These are phyloP conservation scores for Caprella mutica DNA, from an alignment of 2,888 invertebrate species.

Conservation along the genomic window DNA sequence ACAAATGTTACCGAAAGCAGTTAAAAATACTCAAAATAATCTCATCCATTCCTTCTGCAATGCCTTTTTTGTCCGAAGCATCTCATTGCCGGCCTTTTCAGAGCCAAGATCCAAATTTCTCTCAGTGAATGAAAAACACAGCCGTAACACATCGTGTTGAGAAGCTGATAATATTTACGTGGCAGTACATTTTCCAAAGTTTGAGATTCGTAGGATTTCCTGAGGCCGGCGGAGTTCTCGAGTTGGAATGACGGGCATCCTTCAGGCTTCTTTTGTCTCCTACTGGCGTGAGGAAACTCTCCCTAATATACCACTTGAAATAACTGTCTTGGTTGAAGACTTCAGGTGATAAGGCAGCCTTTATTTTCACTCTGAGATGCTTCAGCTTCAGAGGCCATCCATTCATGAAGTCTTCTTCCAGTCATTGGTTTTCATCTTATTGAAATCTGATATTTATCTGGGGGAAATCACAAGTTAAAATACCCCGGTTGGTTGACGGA, in stretches of 20 bases:
- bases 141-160: constrained; percentile 12
- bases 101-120: too few relatives aligned
- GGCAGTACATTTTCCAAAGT: constrained; percentile 10
- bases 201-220: constrained; percentile 12
- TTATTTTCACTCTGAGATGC: constrained; percentile 10
- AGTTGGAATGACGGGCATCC: constrained; percentile 9
- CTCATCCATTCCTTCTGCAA: constrained; percentile 12
- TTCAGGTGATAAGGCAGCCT: constrained; percentile 12
- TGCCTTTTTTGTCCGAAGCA: constrained; percentile 10
- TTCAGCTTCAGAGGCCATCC: constrained; percentile 5
- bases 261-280: constrained; percentile 6
- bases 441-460: too few relatives aligned
- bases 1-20: constrained; percentile 10
- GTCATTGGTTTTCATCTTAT: too few relatives aligned
- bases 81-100: constrained; percentile 12
- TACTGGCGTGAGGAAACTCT: constrained; percentile 5
- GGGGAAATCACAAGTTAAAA: too few relatives aligned
- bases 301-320: constrained; percentile 11
- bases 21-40: constrained; percentile 13
- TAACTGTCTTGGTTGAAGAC: constrained; percentile 9
- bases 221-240: constrained; percentile 6
- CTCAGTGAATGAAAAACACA: too few relatives aligned
- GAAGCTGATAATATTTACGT: constrained; percentile 9
- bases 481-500: too few relatives aligned
- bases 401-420: constrained; percentile 6